Conservation (phyloP, 2,797 vertebrate genomes). For the Enoplosus armatus region DNA sequence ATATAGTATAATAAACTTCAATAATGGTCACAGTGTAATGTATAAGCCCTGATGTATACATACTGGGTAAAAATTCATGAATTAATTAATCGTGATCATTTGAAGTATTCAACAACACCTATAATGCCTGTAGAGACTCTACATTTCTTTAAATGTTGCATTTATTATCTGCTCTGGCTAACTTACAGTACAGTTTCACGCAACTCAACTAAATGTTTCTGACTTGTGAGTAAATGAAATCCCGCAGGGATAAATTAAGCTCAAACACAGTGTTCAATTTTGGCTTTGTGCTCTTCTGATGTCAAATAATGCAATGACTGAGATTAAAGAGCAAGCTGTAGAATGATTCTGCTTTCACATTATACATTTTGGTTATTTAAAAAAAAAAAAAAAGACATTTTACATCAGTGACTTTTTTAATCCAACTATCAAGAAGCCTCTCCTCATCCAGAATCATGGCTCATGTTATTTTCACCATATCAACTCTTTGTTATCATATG, state of each 20-base stretch:
- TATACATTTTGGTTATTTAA: neutral
- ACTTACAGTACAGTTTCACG: constrained; percentile 2
- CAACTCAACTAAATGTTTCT: constrained; percentile 9
- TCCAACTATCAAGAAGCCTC: neutral
- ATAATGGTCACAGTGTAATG: neutral
- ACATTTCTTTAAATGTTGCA: neutral
- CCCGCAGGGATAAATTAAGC: constrained; percentile 14
- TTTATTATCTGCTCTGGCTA: constrained; percentile 4
- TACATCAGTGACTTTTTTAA: neutral
- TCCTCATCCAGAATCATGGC: neutral
- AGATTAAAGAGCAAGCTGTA: neutral
- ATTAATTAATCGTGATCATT: neutral
- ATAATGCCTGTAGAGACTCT: neutral
- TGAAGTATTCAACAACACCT: neutral
- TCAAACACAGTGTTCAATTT: constrained; percentile 7
- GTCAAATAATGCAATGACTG: neutral
- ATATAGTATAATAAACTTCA: neutral
- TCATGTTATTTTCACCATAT: constrained; percentile 18
- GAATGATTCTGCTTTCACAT: constrained; percentile 2
- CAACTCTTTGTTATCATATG: constrained; percentile 21
- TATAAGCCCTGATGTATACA: neutral
- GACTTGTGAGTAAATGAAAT: constrained; percentile 24
- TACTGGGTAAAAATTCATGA: neutral
- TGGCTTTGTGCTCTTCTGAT: constrained; percentile 10
- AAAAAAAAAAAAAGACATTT: neutral